phyloP scores from a whole-genome alignment of 2,888 invertebrate species.

The Chymomyza caudatula region DNA sequence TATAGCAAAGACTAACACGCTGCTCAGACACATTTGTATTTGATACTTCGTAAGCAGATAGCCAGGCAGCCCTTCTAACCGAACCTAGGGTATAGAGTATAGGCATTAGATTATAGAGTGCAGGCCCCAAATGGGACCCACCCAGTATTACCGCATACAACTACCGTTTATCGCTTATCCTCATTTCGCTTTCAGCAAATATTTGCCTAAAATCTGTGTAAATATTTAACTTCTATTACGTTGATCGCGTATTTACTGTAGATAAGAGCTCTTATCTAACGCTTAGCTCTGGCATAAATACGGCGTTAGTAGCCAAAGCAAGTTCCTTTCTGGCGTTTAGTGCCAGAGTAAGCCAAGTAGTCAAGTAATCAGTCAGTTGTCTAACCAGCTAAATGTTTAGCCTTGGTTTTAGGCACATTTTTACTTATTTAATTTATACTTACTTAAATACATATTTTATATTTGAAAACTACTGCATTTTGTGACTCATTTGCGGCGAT shows the following conservation, averaged over 20 bases:
- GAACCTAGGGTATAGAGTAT: no score
- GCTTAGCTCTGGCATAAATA: neutral
- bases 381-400: neutral
- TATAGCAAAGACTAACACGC: no score
- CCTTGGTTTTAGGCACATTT: slow-evolving; percentile 8
- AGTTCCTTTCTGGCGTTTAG: neutral
- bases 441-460: neutral
- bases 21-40: no score
- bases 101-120: no score
- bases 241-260: neutral
- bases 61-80: no score
- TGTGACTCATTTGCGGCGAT: slow-evolving; percentile 29
- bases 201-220: slow-evolving; percentile 26
- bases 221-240: neutral
- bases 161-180: slow-evolving; percentile 30
- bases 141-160: neutral
- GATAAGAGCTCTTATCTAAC: neutral
- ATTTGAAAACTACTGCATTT: slow-evolving; percentile 32
- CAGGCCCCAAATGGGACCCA: neutral
- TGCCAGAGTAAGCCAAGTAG: neutral
- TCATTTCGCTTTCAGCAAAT: slow-evolving; percentile 40
- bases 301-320: neutral
- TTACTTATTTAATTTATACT: slow-evolving; percentile 10
- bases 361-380: slow-evolving; percentile 3
- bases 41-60: no score